These are phyloP conservation scores for Xiphorhynchus erythropygius DNA, from an alignment of 2,797 vertebrate genomes.

Conservation along the genomic window DNA sequence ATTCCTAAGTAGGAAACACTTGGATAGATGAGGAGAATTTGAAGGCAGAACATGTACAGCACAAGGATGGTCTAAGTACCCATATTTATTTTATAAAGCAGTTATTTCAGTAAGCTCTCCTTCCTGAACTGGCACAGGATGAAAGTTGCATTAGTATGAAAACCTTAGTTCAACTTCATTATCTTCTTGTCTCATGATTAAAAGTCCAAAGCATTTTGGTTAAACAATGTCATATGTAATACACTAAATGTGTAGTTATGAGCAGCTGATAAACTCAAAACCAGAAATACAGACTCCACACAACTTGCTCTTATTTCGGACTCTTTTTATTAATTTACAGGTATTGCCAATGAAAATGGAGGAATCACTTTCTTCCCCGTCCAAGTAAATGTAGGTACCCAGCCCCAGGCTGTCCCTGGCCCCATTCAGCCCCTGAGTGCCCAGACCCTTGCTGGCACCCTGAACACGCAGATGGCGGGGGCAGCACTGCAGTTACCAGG, in stretches of 20 bases:
- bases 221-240: background rate
- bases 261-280: background rate
- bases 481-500: slow-evolving; percentile 74
- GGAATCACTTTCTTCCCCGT: slow-evolving; percentile 91
- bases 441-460: slow-evolving; percentile 75
- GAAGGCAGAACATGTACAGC: background rate
- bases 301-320: background rate
- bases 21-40: background rate
- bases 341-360: slow-evolving; percentile 90
- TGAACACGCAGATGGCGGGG: slow-evolving; percentile 76
- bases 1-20: background rate
- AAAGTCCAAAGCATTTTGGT: background rate
- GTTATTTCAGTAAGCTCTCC: background rate
- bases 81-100: background rate
- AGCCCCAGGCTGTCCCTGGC: slow-evolving; percentile 75
- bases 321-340: slow-evolving; percentile 64
- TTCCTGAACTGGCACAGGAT: background rate
- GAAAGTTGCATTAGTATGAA: background rate
- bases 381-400: slow-evolving; percentile 84
- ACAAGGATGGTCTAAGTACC: background rate
- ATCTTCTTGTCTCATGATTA: background rate
- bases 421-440: slow-evolving; percentile 80
- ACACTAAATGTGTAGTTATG: background rate
- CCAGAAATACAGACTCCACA: background rate
- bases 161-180: background rate